Percentiles rank a stretch among this genome's conserved stretches.
Evolutionary conservation across 1,140 invertebrate genomes (phyloP).

Genomic region (Heliconius eleuchia): DNA sequence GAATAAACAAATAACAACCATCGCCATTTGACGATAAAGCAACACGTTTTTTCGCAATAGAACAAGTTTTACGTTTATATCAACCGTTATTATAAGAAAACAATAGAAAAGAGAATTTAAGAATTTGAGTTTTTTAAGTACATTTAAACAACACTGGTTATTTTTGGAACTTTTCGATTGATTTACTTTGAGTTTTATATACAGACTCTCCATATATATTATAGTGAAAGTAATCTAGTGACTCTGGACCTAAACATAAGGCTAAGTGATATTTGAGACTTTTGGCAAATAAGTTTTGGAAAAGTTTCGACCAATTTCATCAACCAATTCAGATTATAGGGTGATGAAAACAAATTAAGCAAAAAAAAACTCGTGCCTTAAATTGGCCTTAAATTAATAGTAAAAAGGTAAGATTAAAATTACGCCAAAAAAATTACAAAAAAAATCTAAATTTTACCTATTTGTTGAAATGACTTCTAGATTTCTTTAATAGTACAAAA

Average conservation of each 20-base stretch:
- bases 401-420: constrained; percentile 78
- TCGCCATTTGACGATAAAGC: constrained; percentile 81
- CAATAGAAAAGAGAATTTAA: constrained; percentile 81
- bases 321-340: constrained; percentile 67
- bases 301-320: constrained; percentile 78
- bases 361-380: constrained; percentile 76
- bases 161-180: constrained; percentile 78
- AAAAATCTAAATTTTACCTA: constrained; percentile 77
- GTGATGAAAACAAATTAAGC: constrained; percentile 66
- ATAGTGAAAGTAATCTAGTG: constrained; percentile 78
- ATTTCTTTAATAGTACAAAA: constrained; percentile 81
- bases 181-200: constrained; percentile 78
- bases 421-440: constrained; percentile 67
- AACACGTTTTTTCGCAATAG: constrained; percentile 82
- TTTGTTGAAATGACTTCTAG: constrained; percentile 77
- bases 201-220: constrained; percentile 78
- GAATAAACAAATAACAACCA: constrained; percentile 67
- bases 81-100: constrained; percentile 80
- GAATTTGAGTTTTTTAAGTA: constrained; percentile 77
- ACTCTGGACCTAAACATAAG: constrained; percentile 75
- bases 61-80: constrained; percentile 81
- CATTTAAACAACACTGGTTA: constrained; percentile 81
- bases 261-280: constrained; percentile 77
- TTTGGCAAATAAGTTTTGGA: constrained; percentile 73
- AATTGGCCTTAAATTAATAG: constrained; percentile 80